These are phyloP conservation scores for Carassius auratus DNA, from an alignment of 2,113 vertebrate genomes.

Conservation along the genomic window DNA sequence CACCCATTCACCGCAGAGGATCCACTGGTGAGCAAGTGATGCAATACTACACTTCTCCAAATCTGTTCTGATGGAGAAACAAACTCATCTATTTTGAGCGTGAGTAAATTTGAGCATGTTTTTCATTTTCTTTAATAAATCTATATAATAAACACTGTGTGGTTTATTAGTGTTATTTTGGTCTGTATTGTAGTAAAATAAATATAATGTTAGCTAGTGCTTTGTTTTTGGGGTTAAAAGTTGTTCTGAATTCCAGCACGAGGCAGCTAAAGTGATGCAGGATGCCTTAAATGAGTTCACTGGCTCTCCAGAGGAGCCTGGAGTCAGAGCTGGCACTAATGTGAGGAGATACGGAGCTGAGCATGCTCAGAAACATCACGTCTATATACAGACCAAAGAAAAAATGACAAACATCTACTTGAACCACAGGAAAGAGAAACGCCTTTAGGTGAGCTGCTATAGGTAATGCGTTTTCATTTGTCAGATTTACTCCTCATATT, in stretches of 20 bases:
- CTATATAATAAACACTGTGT: too few species aligned
- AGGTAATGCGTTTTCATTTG: slow-evolving; percentile 73
- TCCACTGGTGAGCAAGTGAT: neutral
- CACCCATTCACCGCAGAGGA: neutral
- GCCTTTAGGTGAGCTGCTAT: slow-evolving; percentile 90
- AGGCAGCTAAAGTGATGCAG: slow-evolving; percentile 94
- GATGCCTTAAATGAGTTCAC: slow-evolving; percentile 96
- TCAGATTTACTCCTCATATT: neutral
- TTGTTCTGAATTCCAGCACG: slow-evolving; percentile 78
- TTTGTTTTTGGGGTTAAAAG: neutral
- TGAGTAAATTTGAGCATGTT: neutral
- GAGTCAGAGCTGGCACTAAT: slow-evolving; percentile 87
- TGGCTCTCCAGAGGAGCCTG: slow-evolving; percentile 89
- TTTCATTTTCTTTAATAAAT: neutral
- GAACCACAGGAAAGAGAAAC: slow-evolving; percentile 90
- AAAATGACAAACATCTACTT: slow-evolving; percentile 97
- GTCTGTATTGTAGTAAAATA: neutral
- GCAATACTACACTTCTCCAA: neutral
- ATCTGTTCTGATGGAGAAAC: neutral
- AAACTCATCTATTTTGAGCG: neutral
- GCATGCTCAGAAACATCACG: slow-evolving; percentile 88
- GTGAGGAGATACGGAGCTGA: slow-evolving; percentile 88
- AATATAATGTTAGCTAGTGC: neutral
- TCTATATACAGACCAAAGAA: slow-evolving; percentile 89
- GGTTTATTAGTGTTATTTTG: neutral